Evolutionary conservation across 92 coral and sea anemone species (phyloP), one percentile per base, ranked within the genome.

Genomic region (Siderastrea radians): DNA sequence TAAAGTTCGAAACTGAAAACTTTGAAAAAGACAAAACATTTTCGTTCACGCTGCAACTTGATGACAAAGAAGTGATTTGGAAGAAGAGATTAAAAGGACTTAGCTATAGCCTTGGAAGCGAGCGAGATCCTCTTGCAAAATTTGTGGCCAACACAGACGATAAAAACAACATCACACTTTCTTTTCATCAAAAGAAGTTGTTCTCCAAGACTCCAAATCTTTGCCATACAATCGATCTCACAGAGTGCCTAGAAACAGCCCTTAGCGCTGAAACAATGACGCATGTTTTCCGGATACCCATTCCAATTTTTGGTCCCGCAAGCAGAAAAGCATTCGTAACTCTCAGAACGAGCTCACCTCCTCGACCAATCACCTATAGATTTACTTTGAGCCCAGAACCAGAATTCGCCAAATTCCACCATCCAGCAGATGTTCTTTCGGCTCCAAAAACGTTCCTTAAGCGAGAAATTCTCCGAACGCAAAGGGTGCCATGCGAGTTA

Each of bases 341-440:
- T 10, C 59, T 87, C 38, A 72, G 49, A 77, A 81, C 88, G 9
- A 26, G 74, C 16, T 57, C 15, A 47, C 72, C 81, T 16, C 82
- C 93, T 26, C 72, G 13, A 38, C 54, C 86, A 11, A 19, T 85
- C 50, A 74, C 50, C 7, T 90, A 90, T n/a, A 90, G 77, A 62
- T 90, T 90, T 76, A 84, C 77, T 12, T 49, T 89, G 26, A 84
- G 75, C 9, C 90, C 93, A 72, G 85, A 84, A 13, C 86, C 82
- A 69, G 89, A 89, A 38, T 89, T 85, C 62, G 83, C 93, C 12
- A 53, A 78, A 66, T 70, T 78, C n/a, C 67, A 66, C 45, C 93
- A 89, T 49, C 93, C 93, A 2, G 87, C 85, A 67, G 77, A 84
- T 77, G 70, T 89, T 6, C 54, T 89, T 13, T 84, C 89, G 53